A percentile compares a stretch with the other conserved stretches of the same genome.
Evolutionary conservation across 2,888 invertebrate species (phyloP).

Genomic region (Xestia ashworthii): DNA sequence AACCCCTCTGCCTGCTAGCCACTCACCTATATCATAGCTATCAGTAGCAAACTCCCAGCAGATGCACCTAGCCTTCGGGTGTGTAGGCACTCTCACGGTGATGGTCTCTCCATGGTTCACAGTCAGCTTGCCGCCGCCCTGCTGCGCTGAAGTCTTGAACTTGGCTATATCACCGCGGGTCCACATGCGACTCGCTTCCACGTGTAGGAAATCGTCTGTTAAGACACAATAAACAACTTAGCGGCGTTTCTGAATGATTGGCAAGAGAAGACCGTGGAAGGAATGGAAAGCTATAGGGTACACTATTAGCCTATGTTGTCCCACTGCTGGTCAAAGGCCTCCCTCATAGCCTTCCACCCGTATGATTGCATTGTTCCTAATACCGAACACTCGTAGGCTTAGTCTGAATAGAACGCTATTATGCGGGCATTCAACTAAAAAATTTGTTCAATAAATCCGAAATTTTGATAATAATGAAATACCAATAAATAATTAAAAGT

Average conservation of each 20-base stretch:
- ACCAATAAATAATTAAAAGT: not conserved
- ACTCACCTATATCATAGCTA: constrained; percentile 96
- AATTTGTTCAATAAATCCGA: not conserved
- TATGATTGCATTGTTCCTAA: constrained; percentile 14
- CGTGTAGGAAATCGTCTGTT: constrained; percentile 83
- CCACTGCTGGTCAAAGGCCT: too few species aligned
- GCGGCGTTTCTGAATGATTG: too few species aligned
- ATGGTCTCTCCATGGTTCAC: constrained; percentile 99
- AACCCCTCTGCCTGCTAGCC: not conserved
- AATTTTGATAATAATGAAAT: not conserved
- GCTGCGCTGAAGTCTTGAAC: constrained; percentile 97
- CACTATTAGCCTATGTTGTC: too few species aligned
- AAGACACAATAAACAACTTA: not conserved
- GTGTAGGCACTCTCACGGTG: constrained; percentile 99
- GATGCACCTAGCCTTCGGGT: constrained; percentile 97
- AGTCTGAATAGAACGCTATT: not conserved
- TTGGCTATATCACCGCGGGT: constrained; percentile 96
- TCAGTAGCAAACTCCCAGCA: constrained; percentile 99
- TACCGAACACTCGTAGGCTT: not conserved
- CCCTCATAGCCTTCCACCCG: too few species aligned
- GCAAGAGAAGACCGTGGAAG: too few species aligned
- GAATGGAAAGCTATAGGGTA: too few species aligned
- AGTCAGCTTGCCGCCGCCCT: constrained; percentile 96
- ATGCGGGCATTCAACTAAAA: not conserved
- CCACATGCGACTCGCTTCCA: constrained; percentile 98